These are phyloP conservation scores for Neoascia interrupta DNA, from an alignment of 2,888 invertebrate species.

Conservation along the genomic window DNA sequence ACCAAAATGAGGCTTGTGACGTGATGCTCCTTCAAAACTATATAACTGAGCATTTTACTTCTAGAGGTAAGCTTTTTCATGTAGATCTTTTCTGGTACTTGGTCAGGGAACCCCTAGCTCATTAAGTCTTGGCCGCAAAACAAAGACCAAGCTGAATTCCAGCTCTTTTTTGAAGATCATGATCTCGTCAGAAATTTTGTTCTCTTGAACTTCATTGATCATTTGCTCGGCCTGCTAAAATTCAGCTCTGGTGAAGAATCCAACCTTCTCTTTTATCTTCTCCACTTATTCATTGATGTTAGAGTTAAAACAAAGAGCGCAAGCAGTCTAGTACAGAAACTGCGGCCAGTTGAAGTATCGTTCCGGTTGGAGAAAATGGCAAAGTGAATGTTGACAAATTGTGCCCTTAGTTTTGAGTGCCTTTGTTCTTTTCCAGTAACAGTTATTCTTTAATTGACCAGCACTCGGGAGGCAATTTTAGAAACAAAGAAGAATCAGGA, in stretches of 20 bases:
- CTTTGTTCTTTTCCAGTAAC: neutral
- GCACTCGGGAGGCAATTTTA: neutral
- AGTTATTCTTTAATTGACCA: neutral
- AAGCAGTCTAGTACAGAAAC: neutral
- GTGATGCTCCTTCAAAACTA: constrained; percentile 3
- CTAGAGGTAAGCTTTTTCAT: neutral
- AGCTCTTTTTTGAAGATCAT: neutral
- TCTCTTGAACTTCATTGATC: neutral
- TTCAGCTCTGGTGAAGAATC: neutral
- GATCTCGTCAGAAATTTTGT: neutral
- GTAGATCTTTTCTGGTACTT: no score
- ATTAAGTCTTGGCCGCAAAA: neutral
- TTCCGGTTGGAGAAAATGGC: neutral
- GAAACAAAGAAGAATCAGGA: neutral
- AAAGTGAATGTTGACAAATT: neutral
- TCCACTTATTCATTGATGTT: neutral
- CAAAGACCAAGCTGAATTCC: neutral
- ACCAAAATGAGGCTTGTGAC: neutral
- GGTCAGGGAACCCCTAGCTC: neutral
- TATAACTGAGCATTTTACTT: neutral
- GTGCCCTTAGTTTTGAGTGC: no score
- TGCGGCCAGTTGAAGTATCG: constrained; percentile 1
- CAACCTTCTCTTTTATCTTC: neutral
- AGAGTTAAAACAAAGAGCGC: neutral
- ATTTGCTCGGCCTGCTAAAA: neutral